These are phyloP conservation scores for Cerceris ruficornis DNA, from an alignment of 2,888 invertebrate species.

Conservation along the genomic window DNA sequence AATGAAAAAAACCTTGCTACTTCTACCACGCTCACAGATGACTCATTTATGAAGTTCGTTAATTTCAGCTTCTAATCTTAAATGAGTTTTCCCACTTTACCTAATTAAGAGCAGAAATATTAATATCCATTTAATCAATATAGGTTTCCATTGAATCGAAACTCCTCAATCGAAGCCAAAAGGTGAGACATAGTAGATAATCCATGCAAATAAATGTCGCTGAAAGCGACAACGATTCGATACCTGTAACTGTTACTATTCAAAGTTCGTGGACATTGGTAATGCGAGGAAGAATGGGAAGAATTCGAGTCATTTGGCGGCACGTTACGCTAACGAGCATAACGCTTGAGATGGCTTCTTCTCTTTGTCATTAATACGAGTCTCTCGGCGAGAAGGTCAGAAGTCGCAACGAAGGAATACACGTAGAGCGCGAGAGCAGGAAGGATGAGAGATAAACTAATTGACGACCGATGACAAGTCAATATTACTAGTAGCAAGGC, in stretches of 20 bases:
- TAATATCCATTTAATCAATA: too few relatives aligned
- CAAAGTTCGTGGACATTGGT: conserved; percentile 1
- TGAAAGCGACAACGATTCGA: not conserved
- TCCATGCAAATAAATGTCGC: too few relatives aligned
- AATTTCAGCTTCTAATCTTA: too few relatives aligned
- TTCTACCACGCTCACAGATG: not conserved
- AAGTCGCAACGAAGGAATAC: conserved; percentile 19
- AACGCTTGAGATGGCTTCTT: conserved; percentile 20
- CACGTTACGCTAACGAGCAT: conserved; percentile 32
- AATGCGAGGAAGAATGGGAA: not conserved
- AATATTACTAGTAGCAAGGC: conserved; percentile 10
- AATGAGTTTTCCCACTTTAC: too few relatives aligned
- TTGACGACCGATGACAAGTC: conserved; percentile 25
- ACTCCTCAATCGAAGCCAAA: too few relatives aligned
- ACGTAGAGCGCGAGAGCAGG: not conserved
- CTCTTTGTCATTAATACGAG: conserved; percentile 17
- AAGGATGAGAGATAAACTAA: conserved; percentile 22
- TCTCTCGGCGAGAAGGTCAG: conserved; percentile 33
- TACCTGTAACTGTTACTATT: not conserved
- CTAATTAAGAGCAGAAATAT: too few relatives aligned
- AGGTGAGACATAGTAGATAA: too few relatives aligned
- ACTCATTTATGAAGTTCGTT: not conserved
- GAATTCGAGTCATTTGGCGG: conserved; percentile 1
- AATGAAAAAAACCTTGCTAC: not conserved
- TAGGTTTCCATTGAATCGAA: too few relatives aligned